Base-by-base conservation (phyloP, 2,888 invertebrate species). In the Portevinia maculata region DNA sequence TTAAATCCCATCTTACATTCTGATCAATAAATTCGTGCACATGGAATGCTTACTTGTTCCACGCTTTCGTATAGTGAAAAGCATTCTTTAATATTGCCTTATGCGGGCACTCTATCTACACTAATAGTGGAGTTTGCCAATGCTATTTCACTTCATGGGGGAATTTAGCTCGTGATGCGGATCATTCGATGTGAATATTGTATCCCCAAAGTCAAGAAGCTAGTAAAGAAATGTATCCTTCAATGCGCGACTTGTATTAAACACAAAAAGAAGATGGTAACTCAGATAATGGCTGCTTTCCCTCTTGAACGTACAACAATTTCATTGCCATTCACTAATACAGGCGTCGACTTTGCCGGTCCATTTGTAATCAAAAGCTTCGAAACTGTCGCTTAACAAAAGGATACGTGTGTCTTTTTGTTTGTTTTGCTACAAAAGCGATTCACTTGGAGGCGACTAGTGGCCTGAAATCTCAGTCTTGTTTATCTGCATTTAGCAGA, bases 301-400 rank as follows among this genome's bases (percentile, higher is more conserved):
- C 19, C 44, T 9, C 1, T 19, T 1, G 44, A 44, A 44, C 7
- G 44, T 9, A 44, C 44, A 9, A 17, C 44, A 1, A 0, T 44
- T 1, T 3, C 1, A 3, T 7, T 9, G 6, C 9, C 17, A 0
- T 44, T 44, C 4, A 44, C 44, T 4, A 9, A 1, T 5, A n/a
- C n/a, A n/a, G 46, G 46, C n/a, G 21, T 46, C 1, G 46, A 46
- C 2, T 46, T 24, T 46, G 46, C 46, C n/a, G 46, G 46, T 6
- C 46, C 46, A n/a, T 46, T 46, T 21, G 8, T 9, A 0, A 2
- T 46, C 1, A 46, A 5, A 21, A 46, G 3, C 4, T 21, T 0
- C 9, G 44, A 46, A 46, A 9, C 3, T 46, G 44, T 19, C 44
- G 21, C 1, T 9, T 46, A 7, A 13, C 15, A 15, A 41, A 41